Evolutionary conservation across 2,113 vertebrate genomes (phyloP).

Genomic region (Struthio camelus): DNA sequence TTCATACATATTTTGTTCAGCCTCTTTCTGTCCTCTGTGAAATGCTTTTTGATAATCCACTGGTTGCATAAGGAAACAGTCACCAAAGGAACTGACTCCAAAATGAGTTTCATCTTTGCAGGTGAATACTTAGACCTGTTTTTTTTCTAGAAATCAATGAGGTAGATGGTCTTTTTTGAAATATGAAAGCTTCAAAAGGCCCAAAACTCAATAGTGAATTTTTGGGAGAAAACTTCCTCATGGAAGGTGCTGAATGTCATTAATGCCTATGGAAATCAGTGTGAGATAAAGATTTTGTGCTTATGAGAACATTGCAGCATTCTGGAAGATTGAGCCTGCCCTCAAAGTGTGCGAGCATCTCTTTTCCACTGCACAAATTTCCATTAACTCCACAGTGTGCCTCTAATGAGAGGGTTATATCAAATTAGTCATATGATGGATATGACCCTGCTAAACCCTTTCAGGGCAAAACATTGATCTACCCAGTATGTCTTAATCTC

Average conservation of each 20-base stretch:
- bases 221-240: neutral
- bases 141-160: neutral
- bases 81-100: neutral
- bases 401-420: neutral
- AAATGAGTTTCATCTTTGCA: neutral
- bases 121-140: neutral
- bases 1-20: neutral
- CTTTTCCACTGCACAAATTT: neutral
- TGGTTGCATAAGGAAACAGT: neutral
- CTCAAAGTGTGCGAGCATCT: neutral
- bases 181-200: neutral
- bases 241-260: neutral
- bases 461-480: neutral
- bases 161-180: neutral
- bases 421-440: neutral
- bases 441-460: neutral
- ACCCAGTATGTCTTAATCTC: neutral
- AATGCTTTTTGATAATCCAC: neutral
- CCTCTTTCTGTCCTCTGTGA: neutral
- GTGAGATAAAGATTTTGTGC: neutral
- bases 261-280: neutral
- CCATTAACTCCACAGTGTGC: neutral
- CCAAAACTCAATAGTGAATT: neutral
- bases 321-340: neutral
- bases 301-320: neutral